Conservation (phyloP, 2,888 invertebrate species). For the Cosmia trapezina region DNA sequence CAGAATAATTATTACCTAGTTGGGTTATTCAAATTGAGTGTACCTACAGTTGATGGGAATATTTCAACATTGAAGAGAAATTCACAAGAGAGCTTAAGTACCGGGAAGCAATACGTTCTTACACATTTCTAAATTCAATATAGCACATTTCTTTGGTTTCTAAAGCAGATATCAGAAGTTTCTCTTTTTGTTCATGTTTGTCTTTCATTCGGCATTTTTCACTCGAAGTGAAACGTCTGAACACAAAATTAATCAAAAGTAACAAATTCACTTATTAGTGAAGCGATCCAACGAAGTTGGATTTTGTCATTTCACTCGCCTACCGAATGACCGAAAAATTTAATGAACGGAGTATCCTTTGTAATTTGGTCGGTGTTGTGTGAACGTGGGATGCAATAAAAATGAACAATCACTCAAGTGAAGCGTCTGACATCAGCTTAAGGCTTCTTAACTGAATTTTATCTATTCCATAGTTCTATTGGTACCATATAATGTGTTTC, state of each 20-base stretch:
- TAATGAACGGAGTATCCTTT: too few species aligned
- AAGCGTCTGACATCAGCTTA: not conserved
- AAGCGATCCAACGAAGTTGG: too few species aligned
- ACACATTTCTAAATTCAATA: not conserved
- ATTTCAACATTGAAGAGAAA: not conserved
- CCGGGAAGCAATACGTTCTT: not conserved
- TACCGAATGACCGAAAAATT: too few species aligned
- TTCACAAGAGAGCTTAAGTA: not conserved
- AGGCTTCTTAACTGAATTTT: not conserved
- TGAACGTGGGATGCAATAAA: not conserved
- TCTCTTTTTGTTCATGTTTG: not conserved
- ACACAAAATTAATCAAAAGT: too few species aligned
- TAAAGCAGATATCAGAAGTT: too few species aligned
- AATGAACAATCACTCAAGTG: not conserved
- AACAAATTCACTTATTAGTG: too few species aligned
- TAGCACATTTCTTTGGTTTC: not conserved
- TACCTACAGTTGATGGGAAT: not conserved
- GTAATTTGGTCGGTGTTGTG: too few species aligned
- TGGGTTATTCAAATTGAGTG: not conserved
- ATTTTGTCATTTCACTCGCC: too few species aligned
- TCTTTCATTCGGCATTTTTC: too few species aligned
- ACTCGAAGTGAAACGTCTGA: too few species aligned
- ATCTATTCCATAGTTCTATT: not conserved
- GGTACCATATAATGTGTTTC: too few species aligned
- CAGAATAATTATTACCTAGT: not conserved